phyloP scores from a whole-genome alignment of 2,888 invertebrate genomes.

The Thecophora atra region DNA sequence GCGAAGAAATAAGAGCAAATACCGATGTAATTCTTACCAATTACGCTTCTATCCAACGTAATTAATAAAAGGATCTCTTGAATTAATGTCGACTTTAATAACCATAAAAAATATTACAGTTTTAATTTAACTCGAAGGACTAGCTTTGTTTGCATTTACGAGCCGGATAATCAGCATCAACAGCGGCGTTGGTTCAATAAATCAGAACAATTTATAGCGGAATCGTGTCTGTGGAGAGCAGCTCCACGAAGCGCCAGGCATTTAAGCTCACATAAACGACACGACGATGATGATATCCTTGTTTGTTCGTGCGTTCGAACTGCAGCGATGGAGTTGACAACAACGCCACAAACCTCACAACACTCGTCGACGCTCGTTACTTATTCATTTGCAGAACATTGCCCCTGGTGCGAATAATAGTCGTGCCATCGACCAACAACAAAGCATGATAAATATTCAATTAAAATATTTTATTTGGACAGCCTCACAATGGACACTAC shows the following conservation, averaged over 20 bases:
- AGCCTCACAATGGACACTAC: neutral
- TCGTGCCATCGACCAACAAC: conserved; percentile 15
- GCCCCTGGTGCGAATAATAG: conserved; percentile 13
- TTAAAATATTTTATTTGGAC: conserved; percentile 52
- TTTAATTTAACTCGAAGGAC: no score
- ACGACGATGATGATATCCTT: conserved; percentile 4
- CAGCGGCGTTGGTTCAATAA: no score
- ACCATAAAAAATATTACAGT: no score
- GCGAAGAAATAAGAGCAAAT: no score
- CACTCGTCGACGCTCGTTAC: conserved; percentile 26
- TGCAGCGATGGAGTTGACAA: neutral
- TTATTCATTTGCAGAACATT: conserved; percentile 30
- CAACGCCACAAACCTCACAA: neutral
- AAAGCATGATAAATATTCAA: conserved; percentile 56
- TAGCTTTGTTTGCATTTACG: no score
- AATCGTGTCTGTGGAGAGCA: neutral
- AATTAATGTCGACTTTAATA: no score
- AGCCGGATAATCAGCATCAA: no score
- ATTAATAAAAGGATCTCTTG: no score
- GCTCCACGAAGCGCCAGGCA: neutral
- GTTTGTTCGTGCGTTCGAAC: neutral
- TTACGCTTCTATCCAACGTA: no score
- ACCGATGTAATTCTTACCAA: no score
- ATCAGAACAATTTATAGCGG: no score
- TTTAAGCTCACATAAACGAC: neutral